Evolutionary conservation across 2,797 vertebrate species (phyloP).

Genomic region (Schizopygopsis pylzovi): DNA sequence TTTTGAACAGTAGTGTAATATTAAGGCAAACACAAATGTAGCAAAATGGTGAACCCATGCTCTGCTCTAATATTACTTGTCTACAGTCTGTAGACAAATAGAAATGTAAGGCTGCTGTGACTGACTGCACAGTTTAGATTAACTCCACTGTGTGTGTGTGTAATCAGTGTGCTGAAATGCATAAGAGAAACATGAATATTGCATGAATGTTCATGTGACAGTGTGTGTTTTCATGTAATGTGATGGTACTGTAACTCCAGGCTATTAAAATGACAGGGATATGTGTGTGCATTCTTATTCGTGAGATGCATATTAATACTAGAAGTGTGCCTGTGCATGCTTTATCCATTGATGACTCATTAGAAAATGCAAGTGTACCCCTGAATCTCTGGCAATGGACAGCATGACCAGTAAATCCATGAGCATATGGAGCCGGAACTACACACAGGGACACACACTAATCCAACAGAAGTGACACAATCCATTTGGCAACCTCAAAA

Average conservation of each 20-base stretch:
- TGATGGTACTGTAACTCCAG: not conserved
- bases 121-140: not conserved
- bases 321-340: not conserved
- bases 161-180: not conserved
- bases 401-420: constrained; percentile 21
- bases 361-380: constrained; percentile 18
- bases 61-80: not conserved
- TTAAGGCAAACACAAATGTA: not conserved
- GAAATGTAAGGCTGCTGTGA: not conserved
- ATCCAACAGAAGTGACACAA: constrained; percentile 39
- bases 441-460: constrained; percentile 26
- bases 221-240: not conserved
- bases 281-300: not conserved
- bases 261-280: not conserved
- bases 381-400: constrained; percentile 7
- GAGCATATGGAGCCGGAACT: constrained; percentile 44
- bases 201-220: constrained; percentile 7
- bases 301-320: not conserved
- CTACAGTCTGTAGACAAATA: not conserved
- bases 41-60: not conserved
- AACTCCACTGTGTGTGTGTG: not conserved
- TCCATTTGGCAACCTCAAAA: constrained; percentile 40
- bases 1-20: not conserved
- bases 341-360: constrained; percentile 27
- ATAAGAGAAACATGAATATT: constrained; percentile 17